These are phyloP conservation scores for Platycheirus rosarum DNA, from an alignment of 2,888 invertebrate genomes.

Conservation along the genomic window DNA sequence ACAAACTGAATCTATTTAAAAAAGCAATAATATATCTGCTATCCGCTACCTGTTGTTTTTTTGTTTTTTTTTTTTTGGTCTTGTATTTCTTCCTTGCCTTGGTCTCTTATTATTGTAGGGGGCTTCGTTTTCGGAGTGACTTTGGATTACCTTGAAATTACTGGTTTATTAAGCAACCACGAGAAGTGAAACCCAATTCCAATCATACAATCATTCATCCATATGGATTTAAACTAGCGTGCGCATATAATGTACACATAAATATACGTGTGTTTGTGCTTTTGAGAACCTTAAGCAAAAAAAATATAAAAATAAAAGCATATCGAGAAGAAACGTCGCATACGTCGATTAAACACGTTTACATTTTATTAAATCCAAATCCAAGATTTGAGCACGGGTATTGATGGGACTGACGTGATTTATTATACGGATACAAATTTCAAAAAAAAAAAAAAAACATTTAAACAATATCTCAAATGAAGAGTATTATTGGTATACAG, in stretches of 20 bases:
- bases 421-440: conserved; percentile 71
- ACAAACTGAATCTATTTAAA: conserved; percentile 27
- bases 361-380: conserved; percentile 59
- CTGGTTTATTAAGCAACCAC: conserved; percentile 74
- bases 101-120: conserved; percentile 35
- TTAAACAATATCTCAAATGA: conserved; percentile 55
- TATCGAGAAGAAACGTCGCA: conserved; percentile 48
- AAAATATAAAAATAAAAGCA: conserved; percentile 33
- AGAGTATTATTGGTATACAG: conserved; percentile 25
- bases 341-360: conserved; percentile 69
- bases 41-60: conserved; percentile 61
- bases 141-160: conserved; percentile 74
- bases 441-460: conserved; percentile 65
- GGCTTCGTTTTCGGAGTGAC: conserved; percentile 70
- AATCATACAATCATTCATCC: conserved; percentile 73
- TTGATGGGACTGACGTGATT: conserved; percentile 69
- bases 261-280: conserved; percentile 12
- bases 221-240: conserved; percentile 62
- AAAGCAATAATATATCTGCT: conserved; percentile 48
- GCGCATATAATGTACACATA: neutral
- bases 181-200: conserved; percentile 74
- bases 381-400: conserved; percentile 60
- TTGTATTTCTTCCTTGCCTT: conserved; percentile 33
- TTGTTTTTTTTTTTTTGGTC: conserved; percentile 36
- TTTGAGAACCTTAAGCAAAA: conserved; percentile 50